phyloP scores from a whole-genome alignment of 2,113 vertebrate species.

The Petromus typicus region DNA sequence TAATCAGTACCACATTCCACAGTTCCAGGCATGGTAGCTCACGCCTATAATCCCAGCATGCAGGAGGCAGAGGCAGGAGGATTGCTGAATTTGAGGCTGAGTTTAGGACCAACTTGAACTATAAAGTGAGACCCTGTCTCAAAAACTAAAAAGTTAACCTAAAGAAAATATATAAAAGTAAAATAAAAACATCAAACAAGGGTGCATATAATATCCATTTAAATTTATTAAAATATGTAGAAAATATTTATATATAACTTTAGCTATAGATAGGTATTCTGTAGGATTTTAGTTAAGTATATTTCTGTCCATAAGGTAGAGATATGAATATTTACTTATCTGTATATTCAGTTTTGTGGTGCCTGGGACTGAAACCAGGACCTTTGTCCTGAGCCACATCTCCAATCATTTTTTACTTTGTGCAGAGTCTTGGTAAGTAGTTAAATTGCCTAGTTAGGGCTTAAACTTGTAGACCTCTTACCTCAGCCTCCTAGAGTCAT shows the following conservation, averaged over 20 bases:
- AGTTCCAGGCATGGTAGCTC: too few species aligned
- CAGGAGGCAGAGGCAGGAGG: too few species aligned
- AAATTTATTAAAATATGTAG: constrained; percentile 49
- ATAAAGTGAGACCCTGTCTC: too few species aligned
- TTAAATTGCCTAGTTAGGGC: neutral
- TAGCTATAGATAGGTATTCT: constrained; percentile 32
- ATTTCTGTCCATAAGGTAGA: constrained; percentile 12
- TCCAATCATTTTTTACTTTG: neutral
- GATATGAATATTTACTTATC: neutral
- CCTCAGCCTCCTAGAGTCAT: neutral
- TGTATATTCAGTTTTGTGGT: neutral
- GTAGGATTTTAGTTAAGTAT: neutral
- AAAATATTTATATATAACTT: neutral
- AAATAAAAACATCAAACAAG: neutral
- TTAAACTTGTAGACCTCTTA: neutral
- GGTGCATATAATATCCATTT: neutral
- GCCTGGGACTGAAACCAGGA: neutral
- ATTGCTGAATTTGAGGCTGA: too few species aligned
- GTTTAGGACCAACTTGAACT: too few species aligned
- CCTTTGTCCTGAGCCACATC: neutral
- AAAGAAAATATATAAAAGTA: constrained; percentile 46
- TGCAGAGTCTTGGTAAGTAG: neutral
- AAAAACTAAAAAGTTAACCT: constrained; percentile 51
- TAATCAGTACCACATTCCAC: too few species aligned
- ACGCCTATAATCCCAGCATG: too few species aligned